Percentiles rank a stretch among this genome's conserved stretches.
phyloP scores from a whole-genome alignment of 2,113 vertebrate genomes.

The Clarias magur region DNA sequence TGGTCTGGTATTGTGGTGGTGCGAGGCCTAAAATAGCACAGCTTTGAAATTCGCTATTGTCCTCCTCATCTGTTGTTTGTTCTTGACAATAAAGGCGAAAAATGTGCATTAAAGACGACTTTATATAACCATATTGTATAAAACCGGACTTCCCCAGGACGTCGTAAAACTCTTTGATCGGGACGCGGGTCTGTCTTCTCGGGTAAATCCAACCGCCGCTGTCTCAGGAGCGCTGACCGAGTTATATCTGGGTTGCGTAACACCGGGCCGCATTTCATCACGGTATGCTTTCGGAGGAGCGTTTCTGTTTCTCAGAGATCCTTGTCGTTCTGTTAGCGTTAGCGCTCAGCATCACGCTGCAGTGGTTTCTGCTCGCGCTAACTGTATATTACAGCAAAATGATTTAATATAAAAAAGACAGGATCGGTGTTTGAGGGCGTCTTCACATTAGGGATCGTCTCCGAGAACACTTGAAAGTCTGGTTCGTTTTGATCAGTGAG shows the following conservation, averaged over 20 bases:
- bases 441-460: no score
- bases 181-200: not conserved
- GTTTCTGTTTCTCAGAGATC: not conserved
- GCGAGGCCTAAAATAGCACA: conserved; percentile 13
- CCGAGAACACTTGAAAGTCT: no score
- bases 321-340: not conserved
- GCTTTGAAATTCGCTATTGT: conserved; percentile 27
- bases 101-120: conserved; percentile 8
- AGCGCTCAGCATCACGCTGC: not conserved
- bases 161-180: conserved; percentile 26
- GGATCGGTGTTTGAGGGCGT: not conserved
- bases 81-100: conserved; percentile 14
- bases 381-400: not conserved
- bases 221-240: not conserved
- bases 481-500: no score
- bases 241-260: not conserved
- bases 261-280: not conserved
- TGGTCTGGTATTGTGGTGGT: not conserved
- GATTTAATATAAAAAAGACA: not conserved
- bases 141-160: conserved; percentile 19
- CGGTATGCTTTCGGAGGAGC: not conserved
- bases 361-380: no score
- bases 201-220: not conserved
- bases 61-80: conserved; percentile 2
- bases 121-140: conserved; percentile 1